Evolutionary conservation across 2,888 invertebrate genomes (phyloP), one percentile per base, ranked within the genome.

Genomic region (Caenorhabditis sinica): DNA sequence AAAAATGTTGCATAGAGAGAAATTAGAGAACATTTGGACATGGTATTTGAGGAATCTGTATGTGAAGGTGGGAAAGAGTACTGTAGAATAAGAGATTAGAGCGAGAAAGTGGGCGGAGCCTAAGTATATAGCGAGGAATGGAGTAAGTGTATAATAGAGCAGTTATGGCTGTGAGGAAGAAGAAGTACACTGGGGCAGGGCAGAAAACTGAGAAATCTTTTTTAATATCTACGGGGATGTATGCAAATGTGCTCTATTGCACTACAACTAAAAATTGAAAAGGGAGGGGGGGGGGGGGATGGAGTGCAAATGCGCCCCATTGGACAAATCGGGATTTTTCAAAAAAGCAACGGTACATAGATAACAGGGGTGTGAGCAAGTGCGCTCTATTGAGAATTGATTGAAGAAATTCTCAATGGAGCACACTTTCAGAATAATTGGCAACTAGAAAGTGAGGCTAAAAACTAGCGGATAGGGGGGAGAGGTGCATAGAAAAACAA

Each of bases 11-110:
- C 49, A 49, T 49, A 49, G n/a, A 49, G 5, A 20, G n/a, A 20
- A 11, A 15, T n/a, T 4, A 40, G 68, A 68, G 68, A 68, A 68
- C 68, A 68, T 68, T 68, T 68, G 68, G 68, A 68, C 68, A 68
- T 68, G 68, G 68, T 68, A 68, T 13, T 68, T 68, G 68, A 68
- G 68, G 49, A 68, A 68, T 68, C 68, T 68, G 33, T 49, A 65
- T 43, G 11, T 28, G 15, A 13, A 8, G 49, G 15, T 17, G 23
- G 45, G 30, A 51, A 51, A 43, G 40, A 23, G 4, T 65, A 66
- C 66, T 51, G 68, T 68, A 53, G 68, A 4, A 6, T 25, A 30
- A 66, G 28, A 28, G 25, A 36, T 36, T 36, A 36, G 33, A 36
- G 9, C 9, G 33, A 6, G 33, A n/a, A n/a, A 6, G 33, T 36